Conservation (phyloP, 1,140 invertebrate species). For the Drosophila sproati region DNA sequence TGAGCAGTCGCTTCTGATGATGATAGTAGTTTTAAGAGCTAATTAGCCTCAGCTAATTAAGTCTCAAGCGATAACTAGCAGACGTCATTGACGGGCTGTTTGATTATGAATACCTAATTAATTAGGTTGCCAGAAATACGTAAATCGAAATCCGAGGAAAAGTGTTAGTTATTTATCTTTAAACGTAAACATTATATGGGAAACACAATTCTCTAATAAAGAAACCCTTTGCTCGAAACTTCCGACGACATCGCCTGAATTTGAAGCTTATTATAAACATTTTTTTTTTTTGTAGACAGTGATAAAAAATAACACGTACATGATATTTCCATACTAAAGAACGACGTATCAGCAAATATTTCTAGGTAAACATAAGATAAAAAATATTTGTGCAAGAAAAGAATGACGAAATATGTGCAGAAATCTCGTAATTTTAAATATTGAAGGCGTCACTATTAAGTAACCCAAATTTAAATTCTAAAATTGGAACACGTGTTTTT, state of each 20-base stretch:
- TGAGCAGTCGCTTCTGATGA: background rate
- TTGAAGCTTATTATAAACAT: conserved; percentile 63
- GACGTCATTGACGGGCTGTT: background rate
- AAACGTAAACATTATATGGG: background rate
- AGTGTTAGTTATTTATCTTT: background rate
- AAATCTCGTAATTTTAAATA: background rate
- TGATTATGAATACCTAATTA: conserved; percentile 9
- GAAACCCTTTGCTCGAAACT: conserved; percentile 13
- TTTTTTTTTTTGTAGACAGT: background rate
- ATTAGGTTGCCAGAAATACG: background rate
- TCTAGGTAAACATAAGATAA: background rate
- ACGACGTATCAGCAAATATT: background rate
- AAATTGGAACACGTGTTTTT: conserved; percentile 59
- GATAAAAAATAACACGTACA: no score
- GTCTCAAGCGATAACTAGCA: conserved; percentile 13
- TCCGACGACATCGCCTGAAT: conserved; percentile 36
- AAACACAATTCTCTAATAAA: conserved; percentile 10
- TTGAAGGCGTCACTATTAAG: background rate
- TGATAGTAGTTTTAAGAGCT: background rate
- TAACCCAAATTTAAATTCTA: conserved; percentile 12
- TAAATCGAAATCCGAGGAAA: background rate
- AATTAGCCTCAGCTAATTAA: conserved; percentile 1
- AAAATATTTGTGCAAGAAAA: background rate
- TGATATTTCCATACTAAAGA: no score
- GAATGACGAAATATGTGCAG: background rate